Conservation (phyloP, 2,113 vertebrate genomes). For the Phyllostomus hastatus region DNA sequence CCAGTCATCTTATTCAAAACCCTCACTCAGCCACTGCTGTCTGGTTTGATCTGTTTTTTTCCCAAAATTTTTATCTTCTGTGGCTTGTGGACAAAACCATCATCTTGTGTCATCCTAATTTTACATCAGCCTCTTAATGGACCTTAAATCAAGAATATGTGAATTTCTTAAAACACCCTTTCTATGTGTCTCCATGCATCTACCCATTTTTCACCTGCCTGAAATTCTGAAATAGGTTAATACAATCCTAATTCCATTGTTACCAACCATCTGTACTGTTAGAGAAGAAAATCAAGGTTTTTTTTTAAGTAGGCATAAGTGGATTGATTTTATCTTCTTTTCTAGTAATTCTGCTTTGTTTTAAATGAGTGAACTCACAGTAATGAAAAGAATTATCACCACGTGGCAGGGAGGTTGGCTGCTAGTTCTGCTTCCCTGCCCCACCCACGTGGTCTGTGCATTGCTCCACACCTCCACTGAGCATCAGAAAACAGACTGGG, state of each 20-base stretch:
- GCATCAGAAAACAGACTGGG: background rate
- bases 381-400: background rate
- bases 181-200: background rate
- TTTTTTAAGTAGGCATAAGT: background rate
- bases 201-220: background rate
- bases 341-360: background rate
- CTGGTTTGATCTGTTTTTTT: background rate
- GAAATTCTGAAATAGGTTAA: background rate
- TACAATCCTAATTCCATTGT: background rate
- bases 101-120: background rate
- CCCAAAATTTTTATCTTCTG: background rate
- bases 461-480: accelerated
- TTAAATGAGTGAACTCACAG: background rate
- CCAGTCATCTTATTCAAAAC: background rate
- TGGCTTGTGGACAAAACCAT: background rate
- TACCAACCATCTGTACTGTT: background rate
- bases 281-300: background rate
- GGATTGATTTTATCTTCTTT: background rate
- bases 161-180: background rate
- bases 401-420: accelerated
- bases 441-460: accelerated
- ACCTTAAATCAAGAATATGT: background rate
- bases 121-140: background rate
- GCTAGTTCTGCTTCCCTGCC: accelerated
- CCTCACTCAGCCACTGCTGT: accelerated